Base-by-base conservation (phyloP, 2,888 invertebrate species). In the Reticulitermes lucifugus region DNA sequence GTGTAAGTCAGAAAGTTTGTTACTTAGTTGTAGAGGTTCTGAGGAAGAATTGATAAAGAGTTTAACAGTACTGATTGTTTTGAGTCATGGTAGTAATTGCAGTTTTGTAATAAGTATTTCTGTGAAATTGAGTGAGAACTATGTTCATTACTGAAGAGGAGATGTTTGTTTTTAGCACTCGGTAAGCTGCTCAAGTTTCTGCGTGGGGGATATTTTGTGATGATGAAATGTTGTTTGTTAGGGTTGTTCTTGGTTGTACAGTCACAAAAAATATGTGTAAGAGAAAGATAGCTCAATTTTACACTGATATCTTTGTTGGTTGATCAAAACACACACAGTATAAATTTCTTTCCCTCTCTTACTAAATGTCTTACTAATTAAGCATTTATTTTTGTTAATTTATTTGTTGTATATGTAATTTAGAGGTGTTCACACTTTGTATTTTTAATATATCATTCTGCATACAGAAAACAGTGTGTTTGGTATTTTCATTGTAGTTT, bases 401-500 rank as follows among this genome's bases (percentile, higher is more conserved):
- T 79, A n/a, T 65, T 65, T 65, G 65, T 65, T 65, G 65, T 65
- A 65, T 65, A 65, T 55, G 79, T 79, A 79, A 22, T 55, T 21
- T 79, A 79, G 55, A 55, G 29, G 55, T 79, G 55, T 79, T n/a
- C 29, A 79, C 25, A 79, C 79, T 51, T 79, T 79, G 79, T 79
- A 79, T 79, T 79, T 79, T 79, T 79, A 79, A 79, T 79, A 79
- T 79, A 79, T 79, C 79, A 79, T 79, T 55, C 79, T 79, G 79
- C 79, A 79, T 79, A 55, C 55, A 55, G 21, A 79, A 18, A 46
- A 41, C n/a, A 18, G n/a, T 79, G n/a, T 65, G 25, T 65, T 65
- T 65, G n/a, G 7, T 65, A 65, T 65, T 65, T 65, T 25, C 65
- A 55, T 25, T 79, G 79, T 79, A 29, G 51, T 79, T 55, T 79